These are phyloP conservation scores for Thermophis baileyi DNA, from an alignment of 2,113 vertebrate species.

Conservation along the genomic window DNA sequence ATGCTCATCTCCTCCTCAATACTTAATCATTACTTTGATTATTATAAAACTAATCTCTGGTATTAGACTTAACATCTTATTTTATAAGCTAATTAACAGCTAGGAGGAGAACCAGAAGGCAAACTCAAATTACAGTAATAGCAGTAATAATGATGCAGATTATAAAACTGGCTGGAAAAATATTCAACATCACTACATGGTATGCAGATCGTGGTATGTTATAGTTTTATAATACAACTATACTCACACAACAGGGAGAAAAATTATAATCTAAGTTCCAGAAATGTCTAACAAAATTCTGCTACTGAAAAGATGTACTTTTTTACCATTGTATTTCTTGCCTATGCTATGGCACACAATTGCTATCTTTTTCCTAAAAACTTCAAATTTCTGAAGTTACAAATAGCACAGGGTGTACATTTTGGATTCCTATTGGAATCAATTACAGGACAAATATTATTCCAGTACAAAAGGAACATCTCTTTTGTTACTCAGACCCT, in stretches of 20 bases:
- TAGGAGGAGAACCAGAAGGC: conserved; percentile 17
- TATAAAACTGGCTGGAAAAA: neutral
- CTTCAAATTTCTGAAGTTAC: neutral
- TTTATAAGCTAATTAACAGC: conserved; percentile 27
- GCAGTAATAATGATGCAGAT: neutral
- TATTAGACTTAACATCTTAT: conserved; percentile 1
- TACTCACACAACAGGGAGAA: neutral
- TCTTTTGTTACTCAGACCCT: neutral
- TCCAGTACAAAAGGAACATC: neutral
- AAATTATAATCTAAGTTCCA: neutral
- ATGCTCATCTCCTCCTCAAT: conserved; percentile 12
- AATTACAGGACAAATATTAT: neutral
- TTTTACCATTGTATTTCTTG: neutral
- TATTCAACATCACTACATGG: neutral
- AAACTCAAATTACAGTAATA: conserved; percentile 14
- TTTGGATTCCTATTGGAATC: neutral
- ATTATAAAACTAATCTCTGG: neutral
- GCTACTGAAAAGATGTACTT: neutral
- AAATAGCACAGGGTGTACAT: neutral
- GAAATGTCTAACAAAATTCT: neutral
- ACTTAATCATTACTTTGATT: conserved; percentile 3
- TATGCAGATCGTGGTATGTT: neutral
- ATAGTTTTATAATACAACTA: neutral
- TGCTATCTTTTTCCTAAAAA: neutral
- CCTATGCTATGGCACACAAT: neutral